Evolutionary conservation across 2,888 invertebrate genomes (phyloP), one percentile per base, ranked within the genome.

Genomic region (Zaprionus obscuricornis): DNA sequence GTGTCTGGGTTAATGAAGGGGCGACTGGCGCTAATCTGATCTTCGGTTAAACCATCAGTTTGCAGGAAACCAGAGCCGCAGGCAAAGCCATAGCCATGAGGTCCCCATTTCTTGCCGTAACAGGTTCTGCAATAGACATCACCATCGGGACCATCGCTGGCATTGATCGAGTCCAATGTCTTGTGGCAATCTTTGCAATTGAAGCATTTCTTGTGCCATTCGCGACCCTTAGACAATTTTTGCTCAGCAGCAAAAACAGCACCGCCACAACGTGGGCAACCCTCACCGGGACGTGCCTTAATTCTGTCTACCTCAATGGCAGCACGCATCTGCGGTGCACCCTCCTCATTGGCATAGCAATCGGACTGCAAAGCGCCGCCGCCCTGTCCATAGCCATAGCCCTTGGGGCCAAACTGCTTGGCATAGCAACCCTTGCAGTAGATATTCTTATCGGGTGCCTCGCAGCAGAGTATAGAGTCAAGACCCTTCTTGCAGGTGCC

Each of bases 361-460:
- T 97, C 97, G 91, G 96, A 96, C 92, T 97, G 96, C 89, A 97
- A 93, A 84, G 96, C 96, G 90, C 97, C 97, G 90, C 96, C 97
- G 89, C 99, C 98, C 92, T 97, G 96, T 88, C 98, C 98, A 91
- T 97, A 98, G 88, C 98, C 98, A 91, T 98, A 98, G 91, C 97
- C 97, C 92, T 96, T 98, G 88, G 98, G 98, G 87, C 98, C 98
- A 92, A 96, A 98, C 93, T 95, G 96, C 93, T 97, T 97, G 90
- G 95, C 96, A 92, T 99, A 98, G 93, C 98, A 98, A 89, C 97
- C 96, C 95, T 96, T 97, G 93, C 98, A 98, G 92, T 97, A 98
- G 92, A 98, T 96, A 90, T 98, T 96, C 93, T 96, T 96, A 91
- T 98, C 97, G 87, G 97, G 95, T 88, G 96, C 98, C 91, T 97